These are phyloP conservation scores for Cyclophora punctaria DNA, from an alignment of 2,888 invertebrate genomes.

Conservation along the genomic window DNA sequence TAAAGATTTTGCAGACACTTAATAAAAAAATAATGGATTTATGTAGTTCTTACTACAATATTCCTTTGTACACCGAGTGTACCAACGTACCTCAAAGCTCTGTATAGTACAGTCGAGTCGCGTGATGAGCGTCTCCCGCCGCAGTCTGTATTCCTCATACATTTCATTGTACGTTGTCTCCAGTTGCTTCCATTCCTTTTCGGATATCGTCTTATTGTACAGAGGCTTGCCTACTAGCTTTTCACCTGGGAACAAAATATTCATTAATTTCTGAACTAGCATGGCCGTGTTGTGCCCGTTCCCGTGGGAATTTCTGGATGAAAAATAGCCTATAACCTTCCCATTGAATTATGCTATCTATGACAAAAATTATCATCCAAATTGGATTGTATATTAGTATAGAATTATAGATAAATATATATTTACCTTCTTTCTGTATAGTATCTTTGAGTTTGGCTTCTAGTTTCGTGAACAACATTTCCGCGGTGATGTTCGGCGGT, in stretches of 20 bases:
- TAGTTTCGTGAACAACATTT: conserved; percentile 85
- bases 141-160: conserved; percentile 85
- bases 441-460: conserved; percentile 80
- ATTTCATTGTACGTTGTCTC: conserved; percentile 82
- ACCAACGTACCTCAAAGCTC: conserved; percentile 86
- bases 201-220: conserved; percentile 80
- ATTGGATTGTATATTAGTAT: too few relatives aligned
- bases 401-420: neutral
- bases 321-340: too few relatives aligned
- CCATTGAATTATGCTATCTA: too few relatives aligned
- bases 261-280: neutral
- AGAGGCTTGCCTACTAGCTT: conserved; percentile 84
- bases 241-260: conserved; percentile 43
- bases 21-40: neutral
- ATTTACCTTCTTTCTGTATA: conserved; percentile 72
- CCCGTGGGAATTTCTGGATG: too few relatives aligned
- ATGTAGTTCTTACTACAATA: neutral
- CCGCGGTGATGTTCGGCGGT: conserved; percentile 85
- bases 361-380: too few relatives aligned
- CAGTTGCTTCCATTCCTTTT: conserved; percentile 88
- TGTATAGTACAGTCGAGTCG: conserved; percentile 96
- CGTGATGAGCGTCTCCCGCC: conserved; percentile 91
- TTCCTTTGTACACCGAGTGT: neutral
- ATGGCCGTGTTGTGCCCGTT: too few relatives aligned
- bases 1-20: too few relatives aligned